Percentiles rank a stretch among this genome's conserved stretches.
Evolutionary conservation across 2,113 vertebrate species (phyloP).

Genomic region (Pituophis catenifer): DNA sequence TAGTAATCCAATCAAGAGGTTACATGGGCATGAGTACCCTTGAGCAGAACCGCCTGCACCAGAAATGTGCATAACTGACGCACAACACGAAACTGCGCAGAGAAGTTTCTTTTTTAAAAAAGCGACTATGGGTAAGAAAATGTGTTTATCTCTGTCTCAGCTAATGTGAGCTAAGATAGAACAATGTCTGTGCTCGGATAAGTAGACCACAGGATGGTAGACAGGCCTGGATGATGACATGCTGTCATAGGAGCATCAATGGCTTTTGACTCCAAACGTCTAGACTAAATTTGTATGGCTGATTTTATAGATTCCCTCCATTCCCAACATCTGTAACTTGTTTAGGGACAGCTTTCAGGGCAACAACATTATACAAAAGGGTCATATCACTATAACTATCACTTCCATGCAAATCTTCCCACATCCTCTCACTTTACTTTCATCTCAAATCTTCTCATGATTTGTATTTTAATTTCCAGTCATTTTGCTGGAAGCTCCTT

Average conservation of each 20-base stretch:
- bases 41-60: background rate
- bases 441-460: background rate
- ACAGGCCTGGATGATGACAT: background rate
- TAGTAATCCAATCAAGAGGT: background rate
- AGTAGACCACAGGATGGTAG: background rate
- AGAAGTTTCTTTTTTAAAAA: background rate
- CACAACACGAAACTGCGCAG: background rate
- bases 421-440: background rate
- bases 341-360: background rate
- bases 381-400: background rate
- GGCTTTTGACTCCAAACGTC: background rate
- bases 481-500: background rate
- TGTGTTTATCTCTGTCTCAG: background rate
- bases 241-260: background rate
- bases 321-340: background rate
- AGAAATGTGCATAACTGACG: background rate
- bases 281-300: background rate
- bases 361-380: background rate
- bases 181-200: background rate
- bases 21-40: background rate
- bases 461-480: background rate
- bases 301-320: background rate
- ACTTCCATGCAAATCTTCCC: background rate
- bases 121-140: background rate
- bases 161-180: background rate